Conservation (phyloP, 2,888 invertebrate species). For the Auanema freiburgensis region DNA sequence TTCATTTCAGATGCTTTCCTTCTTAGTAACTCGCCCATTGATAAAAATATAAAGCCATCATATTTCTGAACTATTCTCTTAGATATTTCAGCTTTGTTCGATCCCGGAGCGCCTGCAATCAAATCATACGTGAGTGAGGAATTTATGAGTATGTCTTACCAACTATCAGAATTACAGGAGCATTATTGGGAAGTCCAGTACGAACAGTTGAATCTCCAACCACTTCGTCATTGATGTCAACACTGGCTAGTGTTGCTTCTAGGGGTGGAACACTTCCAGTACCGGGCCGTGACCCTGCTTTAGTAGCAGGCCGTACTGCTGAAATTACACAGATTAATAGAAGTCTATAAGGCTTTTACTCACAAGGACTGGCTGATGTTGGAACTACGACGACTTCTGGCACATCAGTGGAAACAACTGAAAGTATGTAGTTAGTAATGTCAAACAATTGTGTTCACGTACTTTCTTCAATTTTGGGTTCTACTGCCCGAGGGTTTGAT, state of each 20-base stretch:
- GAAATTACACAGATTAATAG: no score
- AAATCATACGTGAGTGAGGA: not conserved
- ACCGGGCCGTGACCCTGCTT: no score
- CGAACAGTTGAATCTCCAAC: constrained; percentile 16
- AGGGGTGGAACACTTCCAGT: not conserved
- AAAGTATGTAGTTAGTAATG: no score
- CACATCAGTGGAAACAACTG: no score
- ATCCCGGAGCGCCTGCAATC: constrained; percentile 60
- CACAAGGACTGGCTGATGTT: no score
- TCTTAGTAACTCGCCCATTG: constrained; percentile 65
- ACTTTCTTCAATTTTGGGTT: no score
- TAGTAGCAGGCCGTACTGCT: no score
- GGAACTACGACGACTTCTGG: no score
- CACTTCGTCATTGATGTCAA: not conserved
- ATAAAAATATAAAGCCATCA: constrained; percentile 59
- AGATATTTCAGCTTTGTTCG: constrained; percentile 56
- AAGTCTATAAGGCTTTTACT: no score
- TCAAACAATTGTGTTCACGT: no score
- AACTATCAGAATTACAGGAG: constrained; percentile 60
- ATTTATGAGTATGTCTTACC: constrained; percentile 37
- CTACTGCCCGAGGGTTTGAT: no score
- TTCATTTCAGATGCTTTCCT: constrained; percentile 52
- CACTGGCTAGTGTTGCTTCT: not conserved
- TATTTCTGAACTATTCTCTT: constrained; percentile 60
- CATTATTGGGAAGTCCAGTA: constrained; percentile 48